A percentile compares a stretch with the other conserved stretches of the same genome.
These are phyloP conservation scores for Hypsopygia costalis DNA, from an alignment of 2,888 invertebrate species.

Conservation along the genomic window DNA sequence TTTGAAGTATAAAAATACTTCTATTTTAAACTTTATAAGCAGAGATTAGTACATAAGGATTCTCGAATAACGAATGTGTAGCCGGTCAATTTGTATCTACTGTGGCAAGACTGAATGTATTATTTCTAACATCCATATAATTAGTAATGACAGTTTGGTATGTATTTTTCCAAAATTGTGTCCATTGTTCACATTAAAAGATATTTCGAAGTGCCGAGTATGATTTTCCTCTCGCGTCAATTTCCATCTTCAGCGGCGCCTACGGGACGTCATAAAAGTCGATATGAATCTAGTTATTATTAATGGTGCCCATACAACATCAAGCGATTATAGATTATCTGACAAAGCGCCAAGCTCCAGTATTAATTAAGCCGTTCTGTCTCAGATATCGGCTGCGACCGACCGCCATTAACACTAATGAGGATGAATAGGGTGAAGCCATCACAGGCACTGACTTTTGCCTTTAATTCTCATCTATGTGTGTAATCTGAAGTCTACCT, in stretches of 20 bases:
- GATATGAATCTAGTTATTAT: slow-evolving; percentile 24
- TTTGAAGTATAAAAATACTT: neutral
- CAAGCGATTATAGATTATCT: slow-evolving; percentile 41
- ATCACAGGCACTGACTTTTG: slow-evolving; percentile 27
- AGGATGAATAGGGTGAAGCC: slow-evolving; percentile 34
- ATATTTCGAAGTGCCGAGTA: slow-evolving; percentile 34
- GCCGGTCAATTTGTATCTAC: slow-evolving; percentile 48
- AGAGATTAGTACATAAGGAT: slow-evolving; percentile 12
- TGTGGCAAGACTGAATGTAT: slow-evolving; percentile 59
- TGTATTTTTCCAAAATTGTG: slow-evolving; percentile 65
- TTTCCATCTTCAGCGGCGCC: slow-evolving; percentile 1
- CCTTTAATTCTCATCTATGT: slow-evolving; percentile 24
- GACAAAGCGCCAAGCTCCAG: slow-evolving; percentile 44
- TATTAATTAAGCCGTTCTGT: slow-evolving; percentile 61
- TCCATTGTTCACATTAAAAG: slow-evolving; percentile 64
- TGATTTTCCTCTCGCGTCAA: slow-evolving; percentile 22
- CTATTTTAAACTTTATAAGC: neutral
- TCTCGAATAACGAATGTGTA: slow-evolving; percentile 17
- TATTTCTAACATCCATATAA: slow-evolving; percentile 34
- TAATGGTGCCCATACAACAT: slow-evolving; percentile 20
- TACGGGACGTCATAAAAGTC: slow-evolving; percentile 16
- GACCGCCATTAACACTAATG: slow-evolving; percentile 62
- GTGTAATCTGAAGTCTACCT: no score
- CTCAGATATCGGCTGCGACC: slow-evolving; percentile 52
- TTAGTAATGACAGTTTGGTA: slow-evolving; percentile 47